Conservation (phyloP, 2,797 vertebrate genomes). For the Pristis pectinata region DNA sequence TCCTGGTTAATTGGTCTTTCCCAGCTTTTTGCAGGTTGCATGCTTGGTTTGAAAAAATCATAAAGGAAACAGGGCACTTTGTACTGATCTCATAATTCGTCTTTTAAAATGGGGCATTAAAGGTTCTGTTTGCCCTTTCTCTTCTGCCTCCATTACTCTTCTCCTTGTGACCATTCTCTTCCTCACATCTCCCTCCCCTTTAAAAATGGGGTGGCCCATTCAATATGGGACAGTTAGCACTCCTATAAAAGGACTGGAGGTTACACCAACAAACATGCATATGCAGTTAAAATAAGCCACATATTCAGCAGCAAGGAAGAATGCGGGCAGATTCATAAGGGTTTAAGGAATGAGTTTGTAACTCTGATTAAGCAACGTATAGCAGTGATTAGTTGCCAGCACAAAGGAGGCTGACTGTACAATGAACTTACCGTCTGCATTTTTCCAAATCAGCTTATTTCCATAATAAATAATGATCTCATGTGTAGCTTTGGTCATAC, state of each 20-base stretch:
- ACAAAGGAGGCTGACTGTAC: not conserved
- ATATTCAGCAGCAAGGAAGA: not conserved
- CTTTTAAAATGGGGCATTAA: no score
- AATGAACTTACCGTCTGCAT: not conserved
- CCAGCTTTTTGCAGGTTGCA: no score
- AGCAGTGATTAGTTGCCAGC: not conserved
- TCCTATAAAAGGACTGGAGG: not conserved
- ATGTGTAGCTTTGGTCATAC: conserved; percentile 14
- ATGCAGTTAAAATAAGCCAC: conserved; percentile 2
- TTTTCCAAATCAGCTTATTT: not conserved
- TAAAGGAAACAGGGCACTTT: no score
- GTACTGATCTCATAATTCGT: no score
- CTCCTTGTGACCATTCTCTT: no score
- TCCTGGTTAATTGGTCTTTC: no score
- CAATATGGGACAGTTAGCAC: no score
- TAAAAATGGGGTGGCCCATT: no score
- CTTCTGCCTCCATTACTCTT: no score
- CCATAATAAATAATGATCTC: not conserved
- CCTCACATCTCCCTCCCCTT: no score
- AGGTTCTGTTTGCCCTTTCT: no score
- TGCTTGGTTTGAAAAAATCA: no score
- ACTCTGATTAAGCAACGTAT: not conserved
- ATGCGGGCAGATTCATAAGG: not conserved
- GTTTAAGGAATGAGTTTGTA: not conserved
- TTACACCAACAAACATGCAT: not conserved